Base-by-base conservation (phyloP, 30 jellyfish, hydroid and myxozoan genomes). In the Mastigias papua region DNA sequence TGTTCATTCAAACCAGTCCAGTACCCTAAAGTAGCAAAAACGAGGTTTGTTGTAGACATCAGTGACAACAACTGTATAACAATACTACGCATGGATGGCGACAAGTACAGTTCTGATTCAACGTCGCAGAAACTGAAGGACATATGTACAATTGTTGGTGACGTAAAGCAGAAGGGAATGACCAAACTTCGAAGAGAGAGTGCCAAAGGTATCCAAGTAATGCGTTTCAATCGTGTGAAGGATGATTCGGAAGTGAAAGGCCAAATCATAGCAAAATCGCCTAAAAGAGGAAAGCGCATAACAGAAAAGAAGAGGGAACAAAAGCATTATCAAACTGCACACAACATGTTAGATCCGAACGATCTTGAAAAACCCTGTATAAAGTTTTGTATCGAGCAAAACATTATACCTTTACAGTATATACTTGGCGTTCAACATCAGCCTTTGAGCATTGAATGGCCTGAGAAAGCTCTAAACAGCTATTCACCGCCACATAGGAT, bases 21-120 rank as follows among this genome's bases (percentile, higher is more conserved):
- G 31, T 51, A 17, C 54, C 63, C 62, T 22, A 63, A 31, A 28
- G 75, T 35, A n/a, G 49, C 31, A n/a, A 85, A 75, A 73, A 42
- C 79, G 54, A 33, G 87, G 32, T 48, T 85, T 25, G 94, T 77
- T 5, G 81, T 85, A 1, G 94, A 85, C 73, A 88, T 85, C 15
- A 85, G 94, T 65, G 87, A 63, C 82, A 60, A 70, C 35, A 68
- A 75, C 69, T 22, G 78, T 48, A 74, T 70, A 48, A 19, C 49
- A 17, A 31, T 85, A 48, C 74, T 85, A 79, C 54, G 88, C 26
- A 63, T 73, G 74, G 63, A 76, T 23, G 71, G 83, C 26, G 30
- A 42, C 23, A 48, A 35, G 11, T 10, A 25, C 33, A 30, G 21
- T 21, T n/a, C 73, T 23, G 74, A 58, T 32, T 17, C 64, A 66